Percentiles rank a stretch among this genome's conserved stretches.
phyloP scores from a whole-genome alignment of 1,140 invertebrate genomes.

The Chymomyza costata region DNA sequence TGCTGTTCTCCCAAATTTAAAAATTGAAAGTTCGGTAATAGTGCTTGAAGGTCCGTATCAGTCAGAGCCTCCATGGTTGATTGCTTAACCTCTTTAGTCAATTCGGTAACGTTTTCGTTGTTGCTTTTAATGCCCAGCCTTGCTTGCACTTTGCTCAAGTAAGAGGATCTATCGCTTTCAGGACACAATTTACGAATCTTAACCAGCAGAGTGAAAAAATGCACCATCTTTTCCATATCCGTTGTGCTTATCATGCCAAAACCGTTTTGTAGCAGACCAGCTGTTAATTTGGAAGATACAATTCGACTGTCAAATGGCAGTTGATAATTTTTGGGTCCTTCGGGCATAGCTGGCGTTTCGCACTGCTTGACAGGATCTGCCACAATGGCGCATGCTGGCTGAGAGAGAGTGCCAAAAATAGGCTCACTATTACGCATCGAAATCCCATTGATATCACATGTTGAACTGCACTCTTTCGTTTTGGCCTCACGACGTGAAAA shows the following conservation, averaged over 20 bases:
- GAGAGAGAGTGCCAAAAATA: too few species aligned
- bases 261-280: constrained; percentile 84
- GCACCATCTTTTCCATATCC: constrained; percentile 85
- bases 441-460: too few species aligned
- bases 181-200: constrained; percentile 38
- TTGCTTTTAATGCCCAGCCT: constrained; percentile 26
- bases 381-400: too few species aligned
- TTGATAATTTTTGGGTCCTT: constrained; percentile 21
- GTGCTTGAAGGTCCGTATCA: constrained; percentile 83
- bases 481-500: too few species aligned
- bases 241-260: constrained; percentile 85
- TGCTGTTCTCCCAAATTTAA: constrained; percentile 86
- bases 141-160: constrained; percentile 17
- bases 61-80: constrained; percentile 82
- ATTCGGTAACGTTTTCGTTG: too few species aligned
- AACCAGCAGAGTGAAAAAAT: constrained; percentile 82
- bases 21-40: constrained; percentile 87
- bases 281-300: constrained; percentile 86
- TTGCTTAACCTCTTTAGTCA: constrained; percentile 55
- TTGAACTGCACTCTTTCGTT: too few species aligned
- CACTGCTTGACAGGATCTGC: too few species aligned
- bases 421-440: too few species aligned
- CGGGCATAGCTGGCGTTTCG: too few species aligned
- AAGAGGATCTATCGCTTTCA: not conserved
- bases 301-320: constrained; percentile 61